These are phyloP conservation scores for Hyperopisus bebe DNA, from an alignment of 2,113 vertebrate genomes.

Conservation along the genomic window DNA sequence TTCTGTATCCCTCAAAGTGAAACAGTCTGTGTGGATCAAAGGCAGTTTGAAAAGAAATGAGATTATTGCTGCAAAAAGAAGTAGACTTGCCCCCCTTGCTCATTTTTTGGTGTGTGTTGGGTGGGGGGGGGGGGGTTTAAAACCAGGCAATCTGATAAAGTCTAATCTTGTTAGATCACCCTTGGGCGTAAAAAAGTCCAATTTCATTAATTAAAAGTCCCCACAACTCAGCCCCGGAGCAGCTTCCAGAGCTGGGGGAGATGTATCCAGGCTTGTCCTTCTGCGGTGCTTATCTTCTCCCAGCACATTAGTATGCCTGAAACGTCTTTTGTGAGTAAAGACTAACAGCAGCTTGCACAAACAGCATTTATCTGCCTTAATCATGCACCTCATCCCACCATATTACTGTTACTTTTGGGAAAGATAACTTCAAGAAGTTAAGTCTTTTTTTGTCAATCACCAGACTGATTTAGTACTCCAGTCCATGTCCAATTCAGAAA, in stretches of 20 bases:
- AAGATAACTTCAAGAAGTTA: neutral
- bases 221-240: neutral
- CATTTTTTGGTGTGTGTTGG: neutral
- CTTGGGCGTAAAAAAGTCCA: constrained; percentile 34
- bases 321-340: constrained; percentile 2
- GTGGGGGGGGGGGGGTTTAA: constrained; percentile 21
- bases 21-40: constrained; percentile 58
- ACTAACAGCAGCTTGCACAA: neutral
- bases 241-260: neutral
- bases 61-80: constrained; percentile 37
- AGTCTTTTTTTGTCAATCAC: neutral
- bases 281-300: constrained; percentile 10
- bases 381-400: neutral
- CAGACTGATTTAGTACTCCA: neutral
- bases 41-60: constrained; percentile 43
- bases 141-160: constrained; percentile 39
- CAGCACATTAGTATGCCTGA: constrained; percentile 2
- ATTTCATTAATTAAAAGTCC: constrained; percentile 31
- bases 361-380: neutral
- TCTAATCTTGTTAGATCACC: constrained; percentile 48
- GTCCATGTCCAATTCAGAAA: neutral
- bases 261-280: neutral
- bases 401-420: neutral
- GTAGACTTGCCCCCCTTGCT: constrained; percentile 1
- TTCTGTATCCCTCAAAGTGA: constrained; percentile 63